Percentiles rank a stretch among this genome's conserved stretches.
Conservation (phyloP, 2,797 vertebrate genomes). For the Falco concolor region DNA sequence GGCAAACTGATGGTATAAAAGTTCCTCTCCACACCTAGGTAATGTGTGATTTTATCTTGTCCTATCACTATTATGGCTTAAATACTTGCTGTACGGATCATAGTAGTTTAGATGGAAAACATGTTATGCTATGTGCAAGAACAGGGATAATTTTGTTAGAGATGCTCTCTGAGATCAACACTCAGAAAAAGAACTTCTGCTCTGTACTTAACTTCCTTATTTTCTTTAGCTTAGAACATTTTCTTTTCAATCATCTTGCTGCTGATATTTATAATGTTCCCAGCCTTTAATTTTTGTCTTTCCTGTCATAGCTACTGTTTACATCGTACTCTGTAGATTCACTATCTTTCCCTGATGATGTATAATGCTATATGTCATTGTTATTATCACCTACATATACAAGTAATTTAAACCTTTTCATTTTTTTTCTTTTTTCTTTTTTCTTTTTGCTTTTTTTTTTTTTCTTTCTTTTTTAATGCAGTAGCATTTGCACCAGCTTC, state of each 20-base stretch:
- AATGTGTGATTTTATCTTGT: not conserved
- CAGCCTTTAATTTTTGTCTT: conserved; percentile 25
- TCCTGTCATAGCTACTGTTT: conserved; percentile 1
- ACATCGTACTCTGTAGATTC: not conserved
- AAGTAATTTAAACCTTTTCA: conserved; percentile 25
- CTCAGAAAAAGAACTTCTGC: not conserved
- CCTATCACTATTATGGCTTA: not conserved
- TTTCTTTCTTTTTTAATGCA: not conserved
- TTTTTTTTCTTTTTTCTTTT: not conserved
- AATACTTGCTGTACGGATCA: not conserved
- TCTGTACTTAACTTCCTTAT: not conserved
- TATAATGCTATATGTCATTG: conserved; percentile 4
- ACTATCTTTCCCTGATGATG: conserved; percentile 25
- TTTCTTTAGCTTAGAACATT: not conserved
- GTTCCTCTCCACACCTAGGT: not conserved
- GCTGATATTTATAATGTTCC: not conserved
- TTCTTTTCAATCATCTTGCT: conserved; percentile 9
- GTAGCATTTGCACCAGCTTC: conserved; percentile 49
- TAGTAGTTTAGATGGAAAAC: not conserved
- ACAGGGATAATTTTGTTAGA: not conserved
- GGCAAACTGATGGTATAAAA: not conserved
- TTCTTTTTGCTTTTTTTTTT: not conserved
- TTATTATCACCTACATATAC: conserved; percentile 52
- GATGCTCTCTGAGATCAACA: not conserved
- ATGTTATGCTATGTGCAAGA: not conserved